phyloP scores from a whole-genome alignment of 2,888 invertebrate species.

The Sycophila texana region DNA sequence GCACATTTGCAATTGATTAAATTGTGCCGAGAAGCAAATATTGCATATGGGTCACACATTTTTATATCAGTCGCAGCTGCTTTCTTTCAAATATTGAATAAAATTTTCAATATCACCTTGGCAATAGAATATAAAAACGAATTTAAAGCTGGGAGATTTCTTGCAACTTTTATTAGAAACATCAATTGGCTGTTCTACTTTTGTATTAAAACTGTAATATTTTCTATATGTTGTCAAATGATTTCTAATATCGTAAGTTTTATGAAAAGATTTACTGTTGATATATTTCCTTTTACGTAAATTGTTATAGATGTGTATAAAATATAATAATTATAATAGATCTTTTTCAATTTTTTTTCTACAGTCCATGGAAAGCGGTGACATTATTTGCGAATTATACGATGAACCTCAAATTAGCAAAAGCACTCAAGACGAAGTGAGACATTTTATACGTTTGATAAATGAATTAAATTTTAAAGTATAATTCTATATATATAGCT shows the following conservation, averaged over 20 bases:
- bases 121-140: no score
- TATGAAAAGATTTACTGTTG: background rate
- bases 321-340: background rate
- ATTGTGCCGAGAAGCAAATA: constrained; percentile 18
- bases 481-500: background rate
- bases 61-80: constrained; percentile 19
- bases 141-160: no score
- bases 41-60: constrained; percentile 30
- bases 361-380: constrained; percentile 13
- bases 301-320: background rate
- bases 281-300: background rate
- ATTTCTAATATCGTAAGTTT: constrained; percentile 2
- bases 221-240: background rate
- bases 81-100: constrained; percentile 5
- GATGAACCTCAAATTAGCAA: constrained; percentile 45
- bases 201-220: background rate
- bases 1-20: constrained; percentile 22
- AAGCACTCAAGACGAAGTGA: constrained; percentile 37
- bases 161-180: background rate
- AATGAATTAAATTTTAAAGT: background rate
- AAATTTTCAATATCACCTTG: background rate
- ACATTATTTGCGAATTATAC: constrained; percentile 39
- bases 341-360: background rate
- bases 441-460: background rate
- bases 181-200: constrained; percentile 13